Evolutionary conservation across 2,113 vertebrate genomes (phyloP).

Genomic region (Bostrychus sinensis): DNA sequence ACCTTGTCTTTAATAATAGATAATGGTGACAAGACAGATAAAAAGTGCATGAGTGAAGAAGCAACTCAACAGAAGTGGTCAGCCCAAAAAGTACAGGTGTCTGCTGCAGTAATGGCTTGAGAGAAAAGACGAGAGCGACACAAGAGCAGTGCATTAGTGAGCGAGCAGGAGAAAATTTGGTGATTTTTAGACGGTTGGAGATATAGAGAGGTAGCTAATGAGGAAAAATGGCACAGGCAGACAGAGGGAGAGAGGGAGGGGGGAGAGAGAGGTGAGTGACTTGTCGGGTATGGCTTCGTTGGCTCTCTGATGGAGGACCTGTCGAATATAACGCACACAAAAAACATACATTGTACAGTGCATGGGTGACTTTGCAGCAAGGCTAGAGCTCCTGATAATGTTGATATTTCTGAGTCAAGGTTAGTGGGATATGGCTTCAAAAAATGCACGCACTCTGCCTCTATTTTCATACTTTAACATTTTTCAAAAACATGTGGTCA

Average conservation of each 20-base stretch:
- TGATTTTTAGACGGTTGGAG: conserved; percentile 36
- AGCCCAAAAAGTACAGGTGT: conserved; percentile 31
- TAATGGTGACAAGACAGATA: conserved; percentile 47
- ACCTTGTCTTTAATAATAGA: conserved; percentile 70
- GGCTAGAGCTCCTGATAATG: conserved; percentile 57
- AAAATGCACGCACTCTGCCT: conserved; percentile 15
- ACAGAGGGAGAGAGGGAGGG: conserved; percentile 16
- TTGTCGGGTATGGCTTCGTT: conserved; percentile 58
- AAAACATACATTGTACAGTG: conserved; percentile 29
- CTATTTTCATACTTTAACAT: neutral
- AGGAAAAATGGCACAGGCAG: conserved; percentile 55
- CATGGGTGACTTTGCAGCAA: conserved; percentile 51
- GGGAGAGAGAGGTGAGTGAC: conserved; percentile 61
- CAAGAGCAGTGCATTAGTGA: conserved; percentile 46
- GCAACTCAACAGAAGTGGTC: neutral
- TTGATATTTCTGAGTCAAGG: conserved; percentile 60
- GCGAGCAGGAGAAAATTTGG: conserved; percentile 35
- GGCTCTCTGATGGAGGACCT: conserved; percentile 68
- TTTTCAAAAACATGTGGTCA: conserved; percentile 26
- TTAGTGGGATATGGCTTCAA: conserved; percentile 32
- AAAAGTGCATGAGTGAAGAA: neutral
- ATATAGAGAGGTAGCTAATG: conserved; percentile 49
- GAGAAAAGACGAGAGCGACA: conserved; percentile 2
- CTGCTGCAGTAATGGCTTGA: conserved; percentile 4
- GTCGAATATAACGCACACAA: conserved; percentile 26